These are phyloP conservation scores for zebrafish (Danio rerio) DNA, from an alignment of 2,113 vertebrate species.

Conservation along the genomic window GRCz12tu NC_133180.1:68911501-68912000, in stretches of 20 bases:
- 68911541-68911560: no score
- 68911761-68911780: background rate
- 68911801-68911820: background rate
- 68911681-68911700: slow-evolving; percentile 69
- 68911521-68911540: no score
- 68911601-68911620: background rate
- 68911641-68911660: slow-evolving; percentile 64
- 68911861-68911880: background rate
- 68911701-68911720: slow-evolving; percentile 67
- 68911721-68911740: slow-evolving; percentile 32
- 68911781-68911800: background rate
- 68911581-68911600: background rate
- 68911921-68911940: background rate
- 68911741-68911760: slow-evolving; percentile 22
- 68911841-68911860: background rate
- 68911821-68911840: background rate
- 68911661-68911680: slow-evolving; percentile 59
- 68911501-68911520: no score
- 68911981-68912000: slow-evolving; percentile 31
- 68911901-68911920: background rate
- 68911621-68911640: slow-evolving; percentile 56
- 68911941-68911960: background rate
- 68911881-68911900: background rate
- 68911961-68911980: background rate
- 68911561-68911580: background rate